These are phyloP conservation scores for Pelodiscus sinensis DNA, from an alignment of 2,113 vertebrate genomes.

Conservation along the genomic window DNA sequence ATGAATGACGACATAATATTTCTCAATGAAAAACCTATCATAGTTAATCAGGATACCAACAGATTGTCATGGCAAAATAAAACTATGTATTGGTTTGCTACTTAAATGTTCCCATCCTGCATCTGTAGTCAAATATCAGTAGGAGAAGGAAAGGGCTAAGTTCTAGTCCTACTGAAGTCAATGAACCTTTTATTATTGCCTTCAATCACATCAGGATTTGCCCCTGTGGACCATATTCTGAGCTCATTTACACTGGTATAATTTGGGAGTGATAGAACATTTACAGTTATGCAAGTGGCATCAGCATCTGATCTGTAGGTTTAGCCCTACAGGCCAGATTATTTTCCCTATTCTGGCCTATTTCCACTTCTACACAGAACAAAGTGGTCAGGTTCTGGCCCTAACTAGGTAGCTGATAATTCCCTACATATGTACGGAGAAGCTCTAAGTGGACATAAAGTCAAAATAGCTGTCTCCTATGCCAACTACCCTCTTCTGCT, in stretches of 20 bases:
- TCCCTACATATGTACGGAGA: accelerated
- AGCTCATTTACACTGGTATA: neutral
- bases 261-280: neutral
- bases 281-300: neutral
- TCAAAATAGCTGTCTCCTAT: neutral
- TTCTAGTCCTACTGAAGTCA: neutral
- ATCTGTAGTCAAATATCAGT: neutral
- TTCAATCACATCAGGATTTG: neutral
- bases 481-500: neutral
- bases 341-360: neutral
- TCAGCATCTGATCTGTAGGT: neutral
- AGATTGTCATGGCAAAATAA: neutral
- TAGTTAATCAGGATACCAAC: neutral
- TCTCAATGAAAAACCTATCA: neutral
- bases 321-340: neutral
- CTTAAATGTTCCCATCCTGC: neutral
- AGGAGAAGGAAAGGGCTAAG: neutral
- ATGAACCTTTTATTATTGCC: neutral
- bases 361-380: neutral
- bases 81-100: neutral
- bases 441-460: neutral
- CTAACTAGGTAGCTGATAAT: neutral
- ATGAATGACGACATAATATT: neutral
- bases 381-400: neutral
- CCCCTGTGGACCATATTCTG: neutral